Evolutionary conservation across 2,888 invertebrate genomes (phyloP).

Genomic region (Protophormia terraenovae): DNA sequence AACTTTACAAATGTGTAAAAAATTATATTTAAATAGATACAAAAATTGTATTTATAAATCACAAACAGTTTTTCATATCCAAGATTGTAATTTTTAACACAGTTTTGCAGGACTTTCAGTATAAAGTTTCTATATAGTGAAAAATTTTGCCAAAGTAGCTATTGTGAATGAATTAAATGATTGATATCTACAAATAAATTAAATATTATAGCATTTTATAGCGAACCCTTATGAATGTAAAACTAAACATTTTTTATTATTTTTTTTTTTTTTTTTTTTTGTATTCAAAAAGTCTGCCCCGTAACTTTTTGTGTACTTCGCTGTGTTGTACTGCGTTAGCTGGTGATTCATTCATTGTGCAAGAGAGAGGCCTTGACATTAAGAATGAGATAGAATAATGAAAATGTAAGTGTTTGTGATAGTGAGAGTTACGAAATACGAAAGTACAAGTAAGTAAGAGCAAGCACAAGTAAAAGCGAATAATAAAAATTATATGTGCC

Average conservation of each 20-base stretch:
- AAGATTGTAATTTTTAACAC: too few species aligned
- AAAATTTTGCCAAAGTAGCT: too few species aligned
- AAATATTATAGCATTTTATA: too few species aligned
- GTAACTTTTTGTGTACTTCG: not conserved
- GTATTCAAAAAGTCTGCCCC: not conserved
- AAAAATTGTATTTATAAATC: too few species aligned
- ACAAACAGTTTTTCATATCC: too few species aligned
- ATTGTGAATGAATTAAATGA: too few species aligned
- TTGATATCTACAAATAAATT: not conserved
- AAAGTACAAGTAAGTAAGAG: conserved; percentile 48
- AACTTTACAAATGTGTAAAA: too few species aligned
- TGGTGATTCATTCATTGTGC: conserved; percentile 58
- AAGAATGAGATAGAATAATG: conserved; percentile 58
- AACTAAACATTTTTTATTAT: not conserved
- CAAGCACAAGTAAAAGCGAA: conserved; percentile 26
- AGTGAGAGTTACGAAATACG: conserved; percentile 65
- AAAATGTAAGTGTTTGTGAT: conserved; percentile 60
- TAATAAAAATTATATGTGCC: conserved; percentile 29
- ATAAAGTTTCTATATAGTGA: too few species aligned
- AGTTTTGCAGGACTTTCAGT: too few species aligned
- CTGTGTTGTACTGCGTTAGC: not conserved
- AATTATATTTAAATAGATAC: too few species aligned
- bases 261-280: too few species aligned
- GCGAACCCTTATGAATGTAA: not conserved
- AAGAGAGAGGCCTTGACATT: conserved; percentile 63